Percentiles rank a stretch among this genome's conserved stretches.
Evolutionary conservation across 1,140 invertebrate species (phyloP).

Genomic region (Mya arenaria): DNA sequence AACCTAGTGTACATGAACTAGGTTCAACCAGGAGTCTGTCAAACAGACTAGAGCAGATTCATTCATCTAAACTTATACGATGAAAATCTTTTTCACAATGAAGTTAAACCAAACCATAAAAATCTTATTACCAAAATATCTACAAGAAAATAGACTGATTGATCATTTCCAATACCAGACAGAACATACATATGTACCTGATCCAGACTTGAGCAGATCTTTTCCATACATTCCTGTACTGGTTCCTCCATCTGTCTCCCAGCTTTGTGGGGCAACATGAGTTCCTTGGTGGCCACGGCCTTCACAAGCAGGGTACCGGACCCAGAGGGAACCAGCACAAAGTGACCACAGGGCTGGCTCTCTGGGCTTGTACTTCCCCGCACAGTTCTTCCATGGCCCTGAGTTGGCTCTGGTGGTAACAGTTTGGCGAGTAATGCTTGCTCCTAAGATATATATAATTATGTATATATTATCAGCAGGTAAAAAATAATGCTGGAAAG

Average conservation of each 20-base stretch:
- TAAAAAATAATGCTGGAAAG: no score
- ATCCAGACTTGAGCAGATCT: background rate
- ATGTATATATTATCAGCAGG: no score
- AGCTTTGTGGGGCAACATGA: conserved; percentile 52
- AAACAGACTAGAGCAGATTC: background rate
- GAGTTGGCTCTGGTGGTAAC: conserved; percentile 5
- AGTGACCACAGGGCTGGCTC: conserved; percentile 61
- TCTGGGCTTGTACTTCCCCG: no score
- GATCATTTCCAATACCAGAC: background rate
- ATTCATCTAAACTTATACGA: background rate
- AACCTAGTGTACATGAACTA: background rate
- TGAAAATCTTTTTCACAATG: background rate
- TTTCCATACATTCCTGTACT: background rate
- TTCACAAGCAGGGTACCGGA: conserved; percentile 64
- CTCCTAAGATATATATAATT: conserved; percentile 9
- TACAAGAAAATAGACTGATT: background rate
- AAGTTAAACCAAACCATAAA: background rate
- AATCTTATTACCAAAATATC: background rate
- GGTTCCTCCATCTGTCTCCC: background rate
- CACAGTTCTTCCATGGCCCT: no score
- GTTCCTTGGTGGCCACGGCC: conserved; percentile 62
- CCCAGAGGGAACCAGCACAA: conserved; percentile 65
- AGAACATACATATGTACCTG: background rate
- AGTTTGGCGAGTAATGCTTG: conserved; percentile 37
- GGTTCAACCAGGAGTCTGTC: background rate